Percentiles rank a stretch among this genome's conserved stretches.
These are phyloP conservation scores for Hyppa rectilinea DNA, from an alignment of 2,888 invertebrate genomes.

Conservation along the genomic window DNA sequence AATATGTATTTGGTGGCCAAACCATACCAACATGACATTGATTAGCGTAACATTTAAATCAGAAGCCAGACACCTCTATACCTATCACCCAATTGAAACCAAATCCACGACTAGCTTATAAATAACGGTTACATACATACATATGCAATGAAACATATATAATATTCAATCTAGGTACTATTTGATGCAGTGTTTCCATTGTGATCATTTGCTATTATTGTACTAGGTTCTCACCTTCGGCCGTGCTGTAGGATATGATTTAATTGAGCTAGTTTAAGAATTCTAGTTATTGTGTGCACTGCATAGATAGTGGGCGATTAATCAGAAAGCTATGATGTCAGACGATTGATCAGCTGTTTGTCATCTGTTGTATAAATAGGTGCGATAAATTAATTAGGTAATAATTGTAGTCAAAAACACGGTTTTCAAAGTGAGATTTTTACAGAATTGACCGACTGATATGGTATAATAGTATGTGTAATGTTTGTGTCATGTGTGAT, in stretches of 20 bases:
- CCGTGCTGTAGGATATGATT: conserved; percentile 8
- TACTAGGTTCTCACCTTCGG: conserved; percentile 40
- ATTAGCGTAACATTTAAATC: not conserved
- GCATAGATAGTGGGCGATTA: conserved; percentile 5
- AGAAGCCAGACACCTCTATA: not conserved
- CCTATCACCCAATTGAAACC: not conserved
- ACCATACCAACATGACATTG: not conserved
- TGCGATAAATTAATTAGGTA: not conserved
- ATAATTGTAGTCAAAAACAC: no score
- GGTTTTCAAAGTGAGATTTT: no score
- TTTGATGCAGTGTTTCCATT: conserved; percentile 48
- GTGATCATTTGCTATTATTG: conserved; percentile 61
- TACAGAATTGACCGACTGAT: no score
- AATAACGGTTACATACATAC: conserved; percentile 23
- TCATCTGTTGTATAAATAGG: not conserved
- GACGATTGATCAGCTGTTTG: conserved; percentile 28
- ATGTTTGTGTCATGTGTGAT: no score
- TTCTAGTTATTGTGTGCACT: conserved; percentile 26
- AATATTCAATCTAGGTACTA: conserved; percentile 39
- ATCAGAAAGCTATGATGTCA: conserved; percentile 23
- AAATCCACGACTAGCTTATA: conserved; percentile 1
- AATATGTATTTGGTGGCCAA: not conserved
- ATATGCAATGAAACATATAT: conserved; percentile 26
- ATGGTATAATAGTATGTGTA: no score
- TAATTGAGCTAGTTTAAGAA: conserved; percentile 18